Evolutionary conservation across 1,140 invertebrate species (phyloP), one percentile per base, ranked within the genome.

Genomic region (Dufourea novaeangliae): DNA sequence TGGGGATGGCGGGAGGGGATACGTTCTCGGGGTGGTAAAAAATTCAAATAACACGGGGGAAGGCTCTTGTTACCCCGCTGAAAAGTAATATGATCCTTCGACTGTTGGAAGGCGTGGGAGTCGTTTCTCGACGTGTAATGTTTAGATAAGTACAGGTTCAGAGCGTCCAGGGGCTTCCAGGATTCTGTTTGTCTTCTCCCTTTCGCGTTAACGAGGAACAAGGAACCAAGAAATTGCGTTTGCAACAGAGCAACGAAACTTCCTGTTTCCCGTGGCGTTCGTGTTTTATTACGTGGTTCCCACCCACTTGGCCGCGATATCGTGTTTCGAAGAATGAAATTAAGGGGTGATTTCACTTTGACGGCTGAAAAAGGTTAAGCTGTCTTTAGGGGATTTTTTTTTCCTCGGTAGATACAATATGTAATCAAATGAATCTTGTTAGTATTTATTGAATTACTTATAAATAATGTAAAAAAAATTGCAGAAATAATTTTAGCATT

Each of bases 111-210:
- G 4, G 41, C 2, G 41, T 5, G 14, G 41, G 46, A 6, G 20
- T 5, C 20, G 46, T 50, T 50, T 37, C 34, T 56, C 72, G 41
- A 50, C 62, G 78, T 66, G 72, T 67, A 67, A 79, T 50, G 57
- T 68, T 66, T 54, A 63, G 44, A 41, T 46, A 74, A 78, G 50
- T 66, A 67, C 22, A 66, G 72, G 62, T 69, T 68, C 56, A 41
- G 22, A n/a, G 3, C 37, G 46, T 54, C 57, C 44, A 61, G 27
- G 27, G 78, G 63, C 63, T 74, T 79, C 78, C 63, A 68, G 72
- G 44, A 52, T 79, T 68, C 78, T 76, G 62, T 79, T 79, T 34
- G 50, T 32, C 71, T 59, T 61, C n/a, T 61, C 22, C 27, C 37
- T 52, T 44, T 10, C 17, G 39, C 25, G 67, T 52, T 52, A 50